Evolutionary conservation across 2,113 vertebrate genomes (phyloP).

Genomic region (Ctenomys sociabilis): DNA sequence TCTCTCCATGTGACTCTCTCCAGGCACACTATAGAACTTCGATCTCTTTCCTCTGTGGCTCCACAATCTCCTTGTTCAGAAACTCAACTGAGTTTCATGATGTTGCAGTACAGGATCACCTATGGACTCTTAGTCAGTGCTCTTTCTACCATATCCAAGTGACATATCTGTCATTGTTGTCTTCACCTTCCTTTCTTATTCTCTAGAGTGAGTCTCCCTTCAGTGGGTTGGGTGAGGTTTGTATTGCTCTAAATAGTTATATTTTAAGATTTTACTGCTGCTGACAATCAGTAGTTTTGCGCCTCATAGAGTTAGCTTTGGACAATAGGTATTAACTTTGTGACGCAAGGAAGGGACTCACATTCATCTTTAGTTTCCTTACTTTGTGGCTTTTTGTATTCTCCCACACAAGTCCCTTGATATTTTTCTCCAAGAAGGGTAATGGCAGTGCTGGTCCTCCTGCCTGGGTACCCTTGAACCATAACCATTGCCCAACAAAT

Average conservation of each 20-base stretch:
- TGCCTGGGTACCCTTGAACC: too few relatives aligned
- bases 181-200: not conserved
- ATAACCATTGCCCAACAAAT: not conserved
- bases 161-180: not conserved
- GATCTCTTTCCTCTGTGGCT: too few relatives aligned
- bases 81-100: too few relatives aligned
- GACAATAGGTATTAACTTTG: not conserved
- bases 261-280: not conserved
- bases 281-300: not conserved
- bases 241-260: not conserved
- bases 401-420: not conserved
- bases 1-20: too few relatives aligned
- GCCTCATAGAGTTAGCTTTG: not conserved
- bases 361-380: not conserved
- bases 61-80: too few relatives aligned
- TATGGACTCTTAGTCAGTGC: not conserved
- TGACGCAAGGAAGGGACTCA: not conserved
- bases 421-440: not conserved
- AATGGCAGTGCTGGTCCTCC: not conserved
- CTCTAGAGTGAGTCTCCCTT: not conserved
- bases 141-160: not conserved
- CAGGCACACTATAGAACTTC: too few relatives aligned
- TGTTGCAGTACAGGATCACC: too few relatives aligned
- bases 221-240: not conserved
- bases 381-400: not conserved